Evolutionary conservation across 2,888 invertebrate species (phyloP).

Genomic region (Andrena camellia): DNA sequence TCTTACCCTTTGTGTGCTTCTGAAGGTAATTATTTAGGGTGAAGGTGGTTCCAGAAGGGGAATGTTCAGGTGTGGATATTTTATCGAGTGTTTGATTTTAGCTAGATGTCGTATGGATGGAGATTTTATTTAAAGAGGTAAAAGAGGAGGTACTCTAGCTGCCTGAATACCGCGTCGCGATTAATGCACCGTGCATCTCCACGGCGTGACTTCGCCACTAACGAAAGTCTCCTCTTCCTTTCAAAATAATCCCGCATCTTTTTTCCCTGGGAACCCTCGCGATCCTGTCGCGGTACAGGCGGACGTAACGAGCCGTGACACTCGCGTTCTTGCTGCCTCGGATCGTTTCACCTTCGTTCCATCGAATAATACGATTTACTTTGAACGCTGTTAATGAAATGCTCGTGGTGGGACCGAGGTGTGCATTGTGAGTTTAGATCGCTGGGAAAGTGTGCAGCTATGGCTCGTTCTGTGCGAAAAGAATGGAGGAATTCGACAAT

Average conservation of each 20-base stretch:
- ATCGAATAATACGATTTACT: neutral
- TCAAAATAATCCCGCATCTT: conserved; percentile 80
- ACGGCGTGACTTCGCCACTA: conserved; percentile 61
- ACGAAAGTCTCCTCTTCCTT: conserved; percentile 84
- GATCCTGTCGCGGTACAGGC: conserved; percentile 45
- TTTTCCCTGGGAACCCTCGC: conserved; percentile 64
- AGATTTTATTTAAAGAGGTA: neutral
- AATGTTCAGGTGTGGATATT: too few relatives aligned
- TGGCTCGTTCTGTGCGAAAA: neutral
- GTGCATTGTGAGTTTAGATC: neutral
- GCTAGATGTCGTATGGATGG: neutral
- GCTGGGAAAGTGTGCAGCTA: neutral
- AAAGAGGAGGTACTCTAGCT: neutral
- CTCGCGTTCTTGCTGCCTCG: conserved; percentile 67
- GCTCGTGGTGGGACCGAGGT: neutral
- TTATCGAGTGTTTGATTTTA: neutral
- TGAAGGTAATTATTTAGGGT: too few relatives aligned
- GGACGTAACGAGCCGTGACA: conserved; percentile 79
- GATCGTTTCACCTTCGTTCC: conserved; percentile 49
- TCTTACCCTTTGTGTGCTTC: too few relatives aligned
- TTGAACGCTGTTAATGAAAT: neutral
- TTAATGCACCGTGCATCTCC: conserved; percentile 37
- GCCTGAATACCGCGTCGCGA: conserved; percentile 22
- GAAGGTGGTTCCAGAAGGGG: too few relatives aligned
- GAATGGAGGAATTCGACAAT: too few relatives aligned